These are phyloP conservation scores for Bombus confusus DNA, from an alignment of 1,140 invertebrate species.

Conservation along the genomic window DNA sequence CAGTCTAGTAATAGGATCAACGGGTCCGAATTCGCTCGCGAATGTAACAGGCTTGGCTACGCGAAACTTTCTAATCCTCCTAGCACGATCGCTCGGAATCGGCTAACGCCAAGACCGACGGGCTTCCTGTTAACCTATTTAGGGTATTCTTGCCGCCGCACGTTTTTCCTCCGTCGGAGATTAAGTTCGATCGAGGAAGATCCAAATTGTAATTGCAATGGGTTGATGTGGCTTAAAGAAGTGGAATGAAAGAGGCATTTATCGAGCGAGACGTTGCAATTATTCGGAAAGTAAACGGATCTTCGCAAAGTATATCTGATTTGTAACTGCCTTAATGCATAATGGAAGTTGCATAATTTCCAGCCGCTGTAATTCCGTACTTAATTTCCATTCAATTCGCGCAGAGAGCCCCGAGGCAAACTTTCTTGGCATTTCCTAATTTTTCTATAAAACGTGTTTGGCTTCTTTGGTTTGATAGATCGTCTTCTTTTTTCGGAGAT, in stretches of 20 bases:
- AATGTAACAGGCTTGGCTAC: constrained; percentile 21
- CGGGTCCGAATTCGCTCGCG: not conserved
- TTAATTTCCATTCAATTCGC: too few relatives aligned
- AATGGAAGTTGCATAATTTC: not conserved
- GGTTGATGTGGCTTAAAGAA: not conserved
- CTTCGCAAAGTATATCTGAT: too few relatives aligned
- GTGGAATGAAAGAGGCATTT: not conserved
- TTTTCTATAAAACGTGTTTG: too few relatives aligned
- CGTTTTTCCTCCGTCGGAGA: not conserved
- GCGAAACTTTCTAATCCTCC: constrained; percentile 33
- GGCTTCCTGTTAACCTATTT: not conserved
- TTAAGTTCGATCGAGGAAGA: not conserved
- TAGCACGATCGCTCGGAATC: not conserved
- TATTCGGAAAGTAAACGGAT: too few relatives aligned
- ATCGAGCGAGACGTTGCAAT: too few relatives aligned
- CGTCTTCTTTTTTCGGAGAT: too few relatives aligned
- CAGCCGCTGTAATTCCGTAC: too few relatives aligned
- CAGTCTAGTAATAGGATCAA: constrained; percentile 29
- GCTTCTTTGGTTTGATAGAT: too few relatives aligned
- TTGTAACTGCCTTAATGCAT: not conserved
- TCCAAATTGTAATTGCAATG: not conserved
- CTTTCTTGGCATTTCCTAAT: too few relatives aligned
- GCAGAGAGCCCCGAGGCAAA: too few relatives aligned
- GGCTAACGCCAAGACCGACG: not conserved
- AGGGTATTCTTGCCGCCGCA: not conserved